Conservation (phyloP, 2,888 invertebrate species). For the Diarsia brunnea region DNA sequence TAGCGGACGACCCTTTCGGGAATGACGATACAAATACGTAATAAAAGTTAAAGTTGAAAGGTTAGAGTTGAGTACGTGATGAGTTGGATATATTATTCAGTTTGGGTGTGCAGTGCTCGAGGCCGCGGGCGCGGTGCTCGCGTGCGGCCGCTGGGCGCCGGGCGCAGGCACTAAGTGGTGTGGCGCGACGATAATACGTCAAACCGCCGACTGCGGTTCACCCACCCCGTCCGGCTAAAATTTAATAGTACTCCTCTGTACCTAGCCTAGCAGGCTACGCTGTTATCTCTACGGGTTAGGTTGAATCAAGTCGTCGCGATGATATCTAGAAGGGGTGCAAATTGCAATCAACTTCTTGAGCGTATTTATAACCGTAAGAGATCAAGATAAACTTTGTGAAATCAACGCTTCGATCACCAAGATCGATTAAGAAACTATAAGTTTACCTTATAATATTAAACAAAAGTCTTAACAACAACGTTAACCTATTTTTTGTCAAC, state of each 20-base stretch:
- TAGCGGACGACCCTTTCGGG: conserved; percentile 62
- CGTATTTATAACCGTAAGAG: neutral
- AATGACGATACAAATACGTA: conserved; percentile 59
- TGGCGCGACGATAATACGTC: conserved; percentile 83
- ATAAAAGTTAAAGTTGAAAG: conserved; percentile 62
- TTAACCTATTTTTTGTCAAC: conserved; percentile 3
- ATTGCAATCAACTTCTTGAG: neutral
- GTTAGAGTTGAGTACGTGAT: conserved; percentile 63
- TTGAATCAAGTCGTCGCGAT: conserved; percentile 13
- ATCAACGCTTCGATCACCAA: neutral
- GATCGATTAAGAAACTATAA: neutral
- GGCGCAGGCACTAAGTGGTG: conserved; percentile 78
- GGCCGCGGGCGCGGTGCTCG: conserved; percentile 60
- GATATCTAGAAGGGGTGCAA: conserved; percentile 14
- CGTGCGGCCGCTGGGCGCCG: conserved; percentile 61
- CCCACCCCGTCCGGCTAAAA: conserved; percentile 74
- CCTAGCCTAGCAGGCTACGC: conserved; percentile 38
- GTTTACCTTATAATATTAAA: neutral
- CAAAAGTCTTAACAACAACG: neutral
- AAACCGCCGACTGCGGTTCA: conserved; percentile 81
- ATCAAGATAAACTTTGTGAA: neutral
- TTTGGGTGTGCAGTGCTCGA: conserved; percentile 47
- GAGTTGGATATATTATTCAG: conserved; percentile 63
- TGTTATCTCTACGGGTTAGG: conserved; percentile 46
- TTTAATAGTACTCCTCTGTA: conserved; percentile 76